Percentiles rank a stretch among this genome's conserved stretches.
Evolutionary conservation across 2,797 vertebrate genomes (phyloP).

Genomic region (Ctenosaura bakeri): DNA sequence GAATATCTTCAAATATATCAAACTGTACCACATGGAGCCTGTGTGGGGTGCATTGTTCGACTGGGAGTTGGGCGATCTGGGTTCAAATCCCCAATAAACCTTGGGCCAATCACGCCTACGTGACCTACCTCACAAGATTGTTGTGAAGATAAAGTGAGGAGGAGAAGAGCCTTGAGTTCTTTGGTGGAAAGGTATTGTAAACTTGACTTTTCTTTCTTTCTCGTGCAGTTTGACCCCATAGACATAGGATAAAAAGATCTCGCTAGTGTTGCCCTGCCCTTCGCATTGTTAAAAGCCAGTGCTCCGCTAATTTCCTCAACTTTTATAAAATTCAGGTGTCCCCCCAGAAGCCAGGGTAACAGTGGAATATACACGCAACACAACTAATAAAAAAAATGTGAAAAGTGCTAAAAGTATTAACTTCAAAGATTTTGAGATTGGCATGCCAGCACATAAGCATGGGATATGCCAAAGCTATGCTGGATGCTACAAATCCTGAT

Average conservation of each 20-base stretch:
- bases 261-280: no score
- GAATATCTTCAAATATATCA: constrained; percentile 28
- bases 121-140: not conserved
- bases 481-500: not conserved
- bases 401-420: not conserved
- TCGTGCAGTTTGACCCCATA: no score
- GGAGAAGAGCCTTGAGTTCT: no score
- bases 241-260: no score
- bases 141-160: not conserved
- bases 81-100: not conserved
- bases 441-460: not conserved
- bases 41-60: not conserved
- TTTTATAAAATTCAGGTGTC: no score
- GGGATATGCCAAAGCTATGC: not conserved
- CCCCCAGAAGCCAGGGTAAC: no score
- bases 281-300: no score
- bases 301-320: no score
- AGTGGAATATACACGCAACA: no score
- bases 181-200: no score
- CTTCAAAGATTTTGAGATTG: not conserved
- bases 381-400: no score
- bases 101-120: not conserved
- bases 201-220: no score
- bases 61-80: not conserved
- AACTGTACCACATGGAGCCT: not conserved